Base-by-base conservation (phyloP, 2,888 invertebrate genomes). In the Tiliacea citrago region DNA sequence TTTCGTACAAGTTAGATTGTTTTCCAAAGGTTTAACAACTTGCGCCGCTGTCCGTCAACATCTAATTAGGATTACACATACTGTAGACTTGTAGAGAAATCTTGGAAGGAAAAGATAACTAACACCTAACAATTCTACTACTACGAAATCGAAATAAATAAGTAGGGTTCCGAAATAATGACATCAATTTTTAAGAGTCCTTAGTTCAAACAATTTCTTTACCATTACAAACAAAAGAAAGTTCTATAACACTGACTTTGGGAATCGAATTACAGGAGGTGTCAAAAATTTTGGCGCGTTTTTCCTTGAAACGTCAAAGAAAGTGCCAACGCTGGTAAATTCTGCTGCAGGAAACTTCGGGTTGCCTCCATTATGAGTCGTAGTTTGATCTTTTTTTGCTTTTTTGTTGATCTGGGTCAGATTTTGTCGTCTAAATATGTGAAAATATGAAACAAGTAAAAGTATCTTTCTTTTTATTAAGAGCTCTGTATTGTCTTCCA, bases 231-330 rank as follows among this genome's bases (percentile, higher is more conserved):
- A 86, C 82, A 82, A 85, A 84, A 79, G 81, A 76, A 77, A 72
- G 76, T 80, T 82, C 66, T 69, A 77, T 75, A 73, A 84, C 79
- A 82, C 86, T 13, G 45, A 13, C 45, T 89, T 87, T 86, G 87
- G 79, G 86, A 85, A 86, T 89, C 86, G 63, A 83, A 86, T 89
- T 86, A 86, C 86, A 78, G 65, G 74, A 69, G 77, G 82, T 86
- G 77, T 87, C 86, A 84, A 83, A 83, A 87, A 81, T 85, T 84
- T 73, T 71, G 72, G 47, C 68, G 67, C 65, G 47, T 84, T 86
- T 85, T 85, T 82, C 76, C 70, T 71, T 29, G 24, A 61, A 69
- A 73, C n/a, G 72, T 73, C 69, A 76, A 79, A 83, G 62, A n/a
- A 61, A 82, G 71, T n/a, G 45, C 49, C 63, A 49, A 35, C 13